Conservation (phyloP, 2,888 invertebrate species). For the Lapara coniferarum region DNA sequence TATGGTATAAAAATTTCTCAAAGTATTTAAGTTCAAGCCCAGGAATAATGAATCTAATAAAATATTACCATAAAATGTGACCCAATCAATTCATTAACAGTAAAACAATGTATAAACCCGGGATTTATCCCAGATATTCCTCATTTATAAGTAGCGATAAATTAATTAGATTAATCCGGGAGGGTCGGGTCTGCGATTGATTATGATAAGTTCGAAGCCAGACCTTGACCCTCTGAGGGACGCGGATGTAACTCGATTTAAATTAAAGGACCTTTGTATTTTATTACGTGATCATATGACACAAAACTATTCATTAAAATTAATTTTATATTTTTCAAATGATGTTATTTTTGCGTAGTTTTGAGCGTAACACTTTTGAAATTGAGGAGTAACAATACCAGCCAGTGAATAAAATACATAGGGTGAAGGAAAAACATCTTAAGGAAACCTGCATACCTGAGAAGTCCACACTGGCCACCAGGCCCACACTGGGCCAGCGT, state of each 20-base stretch:
- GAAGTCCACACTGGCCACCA: too few relatives aligned
- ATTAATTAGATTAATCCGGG: slow-evolving; percentile 29
- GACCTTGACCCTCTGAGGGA: slow-evolving; percentile 5
- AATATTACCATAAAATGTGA: neutral
- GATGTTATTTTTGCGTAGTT: too few relatives aligned
- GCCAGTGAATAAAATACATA: too few relatives aligned
- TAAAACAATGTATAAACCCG: neutral
- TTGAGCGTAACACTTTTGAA: too few relatives aligned
- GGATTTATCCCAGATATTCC: slow-evolving; percentile 8
- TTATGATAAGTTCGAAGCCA: slow-evolving; percentile 25
- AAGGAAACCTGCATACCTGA: too few relatives aligned
- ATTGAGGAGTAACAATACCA: too few relatives aligned
- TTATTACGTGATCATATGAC: slow-evolving; percentile 7
- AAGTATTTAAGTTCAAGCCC: too few relatives aligned
- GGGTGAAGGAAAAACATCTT: too few relatives aligned
- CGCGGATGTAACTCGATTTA: slow-evolving; percentile 2
- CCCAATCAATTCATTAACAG: slow-evolving; percentile 8
- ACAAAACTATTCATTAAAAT: neutral
- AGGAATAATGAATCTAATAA: neutral
- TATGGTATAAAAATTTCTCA: too few relatives aligned
- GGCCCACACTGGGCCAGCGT: too few relatives aligned
- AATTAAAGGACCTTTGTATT: slow-evolving; percentile 20
- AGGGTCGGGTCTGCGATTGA: slow-evolving; percentile 13
- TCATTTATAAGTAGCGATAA: slow-evolving; percentile 28
- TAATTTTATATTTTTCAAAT: neutral